Conservation (phyloP, 2,113 vertebrate species). For the Hystrix cristata region DNA sequence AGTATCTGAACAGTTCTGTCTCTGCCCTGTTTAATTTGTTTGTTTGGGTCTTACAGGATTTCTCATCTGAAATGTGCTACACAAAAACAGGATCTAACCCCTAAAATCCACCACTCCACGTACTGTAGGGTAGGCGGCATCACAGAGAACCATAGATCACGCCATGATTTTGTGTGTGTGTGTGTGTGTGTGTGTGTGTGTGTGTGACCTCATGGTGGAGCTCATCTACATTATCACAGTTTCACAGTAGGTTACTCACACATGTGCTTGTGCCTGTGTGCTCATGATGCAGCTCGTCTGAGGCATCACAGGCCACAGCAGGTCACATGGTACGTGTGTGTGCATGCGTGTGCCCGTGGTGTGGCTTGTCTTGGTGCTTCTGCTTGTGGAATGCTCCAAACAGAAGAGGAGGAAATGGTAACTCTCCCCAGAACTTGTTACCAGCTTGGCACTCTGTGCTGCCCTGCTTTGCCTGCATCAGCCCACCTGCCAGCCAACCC, state of each 20-base stretch:
- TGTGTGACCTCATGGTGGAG: neutral
- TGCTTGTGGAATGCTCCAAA: neutral
- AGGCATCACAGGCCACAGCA: no score
- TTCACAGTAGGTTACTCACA: neutral
- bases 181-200: neutral
- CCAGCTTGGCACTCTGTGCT: fast-evolving
- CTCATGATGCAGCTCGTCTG: neutral
- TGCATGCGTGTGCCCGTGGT: neutral
- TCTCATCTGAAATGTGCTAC: neutral
- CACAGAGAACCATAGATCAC: fast-evolving
- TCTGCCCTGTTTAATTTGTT: neutral
- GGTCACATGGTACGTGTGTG: fast-evolving
- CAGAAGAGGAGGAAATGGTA: neutral
- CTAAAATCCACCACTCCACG: neutral
- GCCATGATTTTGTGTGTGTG: neutral
- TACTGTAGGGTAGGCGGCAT: fast-evolving
- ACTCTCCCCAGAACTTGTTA: neutral
- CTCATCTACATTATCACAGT: neutral
- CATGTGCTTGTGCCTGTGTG: neutral
- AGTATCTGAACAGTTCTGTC: neutral
- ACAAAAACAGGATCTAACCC: neutral
- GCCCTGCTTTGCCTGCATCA: no score
- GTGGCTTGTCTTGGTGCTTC: fast-evolving
- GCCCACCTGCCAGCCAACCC: fast-evolving
- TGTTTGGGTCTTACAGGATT: neutral